Percentiles rank a stretch among this genome's conserved stretches.
Conservation (phyloP, 2,113 vertebrate species). For the Pipa parva region DNA sequence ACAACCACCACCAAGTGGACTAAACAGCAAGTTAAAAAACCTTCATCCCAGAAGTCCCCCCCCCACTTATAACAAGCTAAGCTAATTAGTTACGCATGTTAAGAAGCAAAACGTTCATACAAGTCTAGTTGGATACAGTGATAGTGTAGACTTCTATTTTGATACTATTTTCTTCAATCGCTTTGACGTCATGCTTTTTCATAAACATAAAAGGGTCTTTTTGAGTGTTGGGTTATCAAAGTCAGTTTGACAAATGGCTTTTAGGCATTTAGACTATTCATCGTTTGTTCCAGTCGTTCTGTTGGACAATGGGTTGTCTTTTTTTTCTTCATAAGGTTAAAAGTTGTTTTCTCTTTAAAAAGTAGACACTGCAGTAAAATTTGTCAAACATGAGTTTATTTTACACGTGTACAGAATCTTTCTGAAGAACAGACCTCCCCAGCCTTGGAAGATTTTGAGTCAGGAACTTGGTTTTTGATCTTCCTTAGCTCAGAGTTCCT, state of each 20-base stretch:
- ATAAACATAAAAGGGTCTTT: slow-evolving; percentile 86
- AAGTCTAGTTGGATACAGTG: slow-evolving; percentile 66
- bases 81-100: slow-evolving; percentile 85
- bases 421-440: background rate
- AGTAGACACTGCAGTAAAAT: slow-evolving; percentile 54
- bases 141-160: slow-evolving; percentile 73
- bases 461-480: background rate
- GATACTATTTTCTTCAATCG: slow-evolving; percentile 70
- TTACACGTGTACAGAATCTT: slow-evolving; percentile 34
- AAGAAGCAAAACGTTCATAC: slow-evolving; percentile 69
- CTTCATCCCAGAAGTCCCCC: slow-evolving; percentile 52
- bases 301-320: slow-evolving; percentile 88
- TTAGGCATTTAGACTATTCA: slow-evolving; percentile 86
- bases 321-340: slow-evolving; percentile 70
- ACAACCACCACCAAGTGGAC: slow-evolving; percentile 57
- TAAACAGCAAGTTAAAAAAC: slow-evolving; percentile 52
- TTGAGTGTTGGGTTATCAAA: slow-evolving; percentile 74
- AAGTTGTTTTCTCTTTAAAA: slow-evolving; percentile 60
- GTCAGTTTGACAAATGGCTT: slow-evolving; percentile 82
- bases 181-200: slow-evolving; percentile 88
- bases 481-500: background rate
- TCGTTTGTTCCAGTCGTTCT: slow-evolving; percentile 93
- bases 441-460: background rate
- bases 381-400: slow-evolving; percentile 47
- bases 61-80: slow-evolving; percentile 70